A percentile compares a stretch with the other conserved stretches of the same genome.
phyloP scores from a whole-genome alignment of 2,797 vertebrate genomes.

The Lerista edwardsae region DNA sequence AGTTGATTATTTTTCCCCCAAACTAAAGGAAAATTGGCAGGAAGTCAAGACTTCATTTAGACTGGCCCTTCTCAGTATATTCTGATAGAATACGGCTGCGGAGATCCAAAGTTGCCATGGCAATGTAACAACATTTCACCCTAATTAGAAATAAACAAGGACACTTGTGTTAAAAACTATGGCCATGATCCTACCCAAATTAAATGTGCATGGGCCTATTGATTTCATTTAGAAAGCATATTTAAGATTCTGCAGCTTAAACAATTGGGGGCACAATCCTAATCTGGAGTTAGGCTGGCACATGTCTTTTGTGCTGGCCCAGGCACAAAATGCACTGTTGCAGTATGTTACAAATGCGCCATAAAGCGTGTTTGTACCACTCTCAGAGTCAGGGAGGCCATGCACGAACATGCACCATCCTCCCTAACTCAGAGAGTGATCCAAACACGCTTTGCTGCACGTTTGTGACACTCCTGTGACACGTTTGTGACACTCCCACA shows the following conservation, averaged over 20 bases:
- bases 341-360: too few species aligned
- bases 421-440: too few species aligned
- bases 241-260: background rate
- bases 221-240: background rate
- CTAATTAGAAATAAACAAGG: constrained; percentile 10
- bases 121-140: constrained; percentile 10
- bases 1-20: background rate
- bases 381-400: too few species aligned
- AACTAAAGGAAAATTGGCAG: constrained; percentile 27
- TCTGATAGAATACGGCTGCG: constrained; percentile 24
- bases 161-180: background rate
- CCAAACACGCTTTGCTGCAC: too few species aligned
- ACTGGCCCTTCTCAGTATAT: constrained; percentile 4
- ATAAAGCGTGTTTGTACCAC: too few species aligned
- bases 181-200: background rate
- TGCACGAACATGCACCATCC: too few species aligned
- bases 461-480: too few species aligned
- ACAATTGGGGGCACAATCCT: too few species aligned
- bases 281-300: too few species aligned
- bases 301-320: too few species aligned
- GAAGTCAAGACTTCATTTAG: constrained; percentile 19
- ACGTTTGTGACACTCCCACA: too few species aligned
- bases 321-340: too few species aligned
- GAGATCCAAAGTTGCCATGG: constrained; percentile 24
- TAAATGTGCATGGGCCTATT: background rate